Conservation (phyloP, 1,140 invertebrate species). For the Bombus polaris region DNA sequence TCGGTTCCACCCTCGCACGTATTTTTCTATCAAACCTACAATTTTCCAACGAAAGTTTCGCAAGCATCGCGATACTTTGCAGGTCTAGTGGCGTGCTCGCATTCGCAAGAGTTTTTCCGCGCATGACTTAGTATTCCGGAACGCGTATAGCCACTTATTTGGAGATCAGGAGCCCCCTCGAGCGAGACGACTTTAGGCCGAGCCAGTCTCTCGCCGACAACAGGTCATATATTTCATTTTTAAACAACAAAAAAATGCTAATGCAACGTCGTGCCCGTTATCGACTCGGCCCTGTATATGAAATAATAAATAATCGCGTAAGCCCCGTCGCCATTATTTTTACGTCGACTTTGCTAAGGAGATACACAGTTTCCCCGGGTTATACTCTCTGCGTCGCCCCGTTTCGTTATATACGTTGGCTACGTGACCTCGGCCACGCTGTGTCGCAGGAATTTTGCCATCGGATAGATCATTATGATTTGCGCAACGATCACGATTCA, state of each 20-base stretch:
- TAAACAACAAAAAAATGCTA: constrained; percentile 83
- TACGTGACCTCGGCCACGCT: constrained; percentile 61
- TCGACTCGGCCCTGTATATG: constrained; percentile 79
- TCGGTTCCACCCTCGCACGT: neutral
- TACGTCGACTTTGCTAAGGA: constrained; percentile 76
- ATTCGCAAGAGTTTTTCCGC: constrained; percentile 49
- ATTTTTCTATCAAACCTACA: constrained; percentile 1
- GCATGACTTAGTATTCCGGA: constrained; percentile 78
- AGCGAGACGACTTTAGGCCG: constrained; percentile 72
- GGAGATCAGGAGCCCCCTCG: constrained; percentile 78
- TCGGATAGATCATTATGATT: constrained; percentile 54
- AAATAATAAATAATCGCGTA: constrained; percentile 82
- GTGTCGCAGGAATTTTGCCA: constrained; percentile 38
- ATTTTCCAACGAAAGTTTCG: neutral
- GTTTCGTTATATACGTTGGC: constrained; percentile 68
- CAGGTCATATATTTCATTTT: constrained; percentile 81
- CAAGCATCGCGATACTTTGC: constrained; percentile 10
- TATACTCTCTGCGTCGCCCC: constrained; percentile 65
- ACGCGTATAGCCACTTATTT: constrained; percentile 81
- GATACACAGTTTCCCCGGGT: constrained; percentile 74
- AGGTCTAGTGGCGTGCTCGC: constrained; percentile 12
- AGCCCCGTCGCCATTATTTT: constrained; percentile 77
- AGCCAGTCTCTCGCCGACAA: constrained; percentile 74
- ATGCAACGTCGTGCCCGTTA: constrained; percentile 76
- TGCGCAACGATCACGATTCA: constrained; percentile 22